Evolutionary conservation across 1,140 invertebrate species (phyloP), one percentile per base, ranked within the genome.

Genomic region (Meloidogyne chitwoodi): DNA sequence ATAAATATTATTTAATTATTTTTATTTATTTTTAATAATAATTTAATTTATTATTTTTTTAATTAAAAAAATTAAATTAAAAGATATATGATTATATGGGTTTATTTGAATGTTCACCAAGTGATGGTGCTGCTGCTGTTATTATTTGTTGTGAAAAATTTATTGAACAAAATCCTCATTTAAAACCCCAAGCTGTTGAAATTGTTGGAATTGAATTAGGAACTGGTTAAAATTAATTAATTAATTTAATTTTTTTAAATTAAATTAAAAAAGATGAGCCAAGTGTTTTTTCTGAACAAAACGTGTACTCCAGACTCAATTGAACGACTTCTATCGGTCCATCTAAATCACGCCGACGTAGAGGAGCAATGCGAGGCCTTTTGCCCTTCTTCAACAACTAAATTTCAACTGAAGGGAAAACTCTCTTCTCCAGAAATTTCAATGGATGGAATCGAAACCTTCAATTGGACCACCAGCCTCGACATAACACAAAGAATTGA

Each of bases 51-150:
- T 8, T 64, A 5, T 24, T 24, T 24, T 8, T 8, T 6, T 8
- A 8, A 27, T 27, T 24, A 24, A 8, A 64, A 24, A n/a, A 31
- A 31, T 56, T n/a, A n/a, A n/a, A n/a, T n/a, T 27, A 16, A 22
- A 44, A 74, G 75, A 74, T 77, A 31, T 77, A 77, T 65, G 73
- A 74, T 31, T 75, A 34, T 24, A 44, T 75, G 64, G 74, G 74
- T n/a, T 26, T 78, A 27, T 48, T 79, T 27, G 62, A 73, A 83
- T 84, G 66, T 78, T 89, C 88, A 87, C 96, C 96, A 1, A 96
- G 94, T 34, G 95, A 98, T 90, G 96, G 96, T 12, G 91, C 94
- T 22, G 96, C 93, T 26, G 94, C 94, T 41, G 94, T 92, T 0
- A 91, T 98, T 78, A 82, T 98, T 22, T 94, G 92, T 64, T 95